Percentiles rank a stretch among this genome's conserved stretches.
phyloP scores from a whole-genome alignment of 2,113 vertebrate species.

The Girardinichthys multiradiatus region DNA sequence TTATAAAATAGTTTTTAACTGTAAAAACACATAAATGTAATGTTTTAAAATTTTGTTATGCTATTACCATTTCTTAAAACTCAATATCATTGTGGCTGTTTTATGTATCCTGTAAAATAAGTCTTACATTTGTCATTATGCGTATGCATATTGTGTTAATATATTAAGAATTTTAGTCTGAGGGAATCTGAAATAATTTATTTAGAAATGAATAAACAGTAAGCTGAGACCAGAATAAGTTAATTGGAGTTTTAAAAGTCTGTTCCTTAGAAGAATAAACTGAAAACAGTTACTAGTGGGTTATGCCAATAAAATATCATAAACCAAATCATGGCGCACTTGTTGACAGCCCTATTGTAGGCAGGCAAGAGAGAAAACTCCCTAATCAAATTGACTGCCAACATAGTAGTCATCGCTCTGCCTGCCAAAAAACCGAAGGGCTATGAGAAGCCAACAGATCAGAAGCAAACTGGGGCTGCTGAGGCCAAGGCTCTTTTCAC shows the following conservation, averaged over 20 bases:
- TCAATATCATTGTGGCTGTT: no score
- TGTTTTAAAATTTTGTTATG: no score
- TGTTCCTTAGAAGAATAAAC: constrained; percentile 51
- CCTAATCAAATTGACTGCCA: constrained; percentile 62
- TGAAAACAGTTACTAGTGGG: constrained; percentile 41
- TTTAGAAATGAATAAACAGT: no score
- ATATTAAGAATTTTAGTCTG: no score
- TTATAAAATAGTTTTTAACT: no score
- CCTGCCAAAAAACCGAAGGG: constrained; percentile 27
- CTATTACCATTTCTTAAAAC: no score
- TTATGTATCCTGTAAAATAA: no score
- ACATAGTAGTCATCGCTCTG: constrained; percentile 56
- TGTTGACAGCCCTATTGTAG: constrained; percentile 49
- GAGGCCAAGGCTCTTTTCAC: constrained; percentile 29
- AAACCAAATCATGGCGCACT: constrained; percentile 45
- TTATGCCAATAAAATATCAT: constrained; percentile 32
- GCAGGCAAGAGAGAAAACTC: constrained; percentile 21
- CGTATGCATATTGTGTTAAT: no score
- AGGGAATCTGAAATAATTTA: no score
- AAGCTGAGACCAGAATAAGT: constrained; percentile 9
- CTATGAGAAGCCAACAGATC: constrained; percentile 45
- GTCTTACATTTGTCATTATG: no score
- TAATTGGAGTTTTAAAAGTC: constrained; percentile 19
- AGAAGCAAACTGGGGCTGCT: constrained; percentile 40
- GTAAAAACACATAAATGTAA: no score